phyloP scores from a whole-genome alignment of 2,888 invertebrate species.

The Pterostichus niger region DNA sequence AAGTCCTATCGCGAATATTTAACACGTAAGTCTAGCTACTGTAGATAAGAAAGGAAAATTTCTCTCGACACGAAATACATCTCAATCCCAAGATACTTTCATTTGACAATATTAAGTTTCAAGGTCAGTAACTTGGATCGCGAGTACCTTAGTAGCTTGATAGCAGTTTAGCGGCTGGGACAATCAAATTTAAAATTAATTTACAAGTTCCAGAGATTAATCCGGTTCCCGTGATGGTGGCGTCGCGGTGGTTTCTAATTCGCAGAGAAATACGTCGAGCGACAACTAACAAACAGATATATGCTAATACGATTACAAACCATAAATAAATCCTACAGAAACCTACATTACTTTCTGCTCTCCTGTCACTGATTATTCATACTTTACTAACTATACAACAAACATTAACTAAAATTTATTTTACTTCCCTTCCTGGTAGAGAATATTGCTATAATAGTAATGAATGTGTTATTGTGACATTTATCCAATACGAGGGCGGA shows the following conservation, averaged over 20 bases:
- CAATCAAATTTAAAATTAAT: conserved; percentile 37
- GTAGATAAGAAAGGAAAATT: too few relatives aligned
- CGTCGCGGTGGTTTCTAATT: conserved; percentile 10
- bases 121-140: background rate
- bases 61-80: background rate
- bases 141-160: background rate
- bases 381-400: background rate
- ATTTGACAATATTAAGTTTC: background rate
- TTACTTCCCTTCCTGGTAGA: background rate
- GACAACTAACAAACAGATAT: background rate
- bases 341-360: conserved; percentile 8
- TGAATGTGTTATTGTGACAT: background rate
- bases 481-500: background rate
- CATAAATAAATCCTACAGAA: background rate
- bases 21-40: too few relatives aligned
- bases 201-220: conserved; percentile 14
- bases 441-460: conserved; percentile 1
- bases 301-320: background rate
- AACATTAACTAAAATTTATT: conserved; percentile 13
- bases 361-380: background rate
- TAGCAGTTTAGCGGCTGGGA: background rate
- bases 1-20: too few relatives aligned
- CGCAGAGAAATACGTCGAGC: background rate
- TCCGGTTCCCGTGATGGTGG: background rate
- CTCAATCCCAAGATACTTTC: background rate